Percentiles rank a stretch among this genome's conserved stretches.
Conservation (phyloP, 2,113 vertebrate genomes). For the Pycnonotus jocosus region DNA sequence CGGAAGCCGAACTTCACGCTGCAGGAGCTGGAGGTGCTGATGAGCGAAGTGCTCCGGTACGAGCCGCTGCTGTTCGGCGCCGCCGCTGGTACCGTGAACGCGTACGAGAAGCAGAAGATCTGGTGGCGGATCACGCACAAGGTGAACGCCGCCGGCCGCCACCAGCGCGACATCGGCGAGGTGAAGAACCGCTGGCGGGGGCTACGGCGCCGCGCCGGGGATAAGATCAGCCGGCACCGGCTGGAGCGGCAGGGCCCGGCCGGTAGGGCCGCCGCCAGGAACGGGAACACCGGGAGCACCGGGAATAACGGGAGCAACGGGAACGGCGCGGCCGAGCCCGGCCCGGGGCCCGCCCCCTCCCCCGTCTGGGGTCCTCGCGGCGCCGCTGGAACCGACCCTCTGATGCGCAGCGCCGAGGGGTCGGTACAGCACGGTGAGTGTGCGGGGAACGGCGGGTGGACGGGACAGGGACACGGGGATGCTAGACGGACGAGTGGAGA, state of each 20-base stretch:
- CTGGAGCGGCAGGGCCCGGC: not conserved
- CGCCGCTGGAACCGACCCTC: not conserved
- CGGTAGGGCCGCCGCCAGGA: not conserved
- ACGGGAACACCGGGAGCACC: not conserved
- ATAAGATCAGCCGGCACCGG: not conserved
- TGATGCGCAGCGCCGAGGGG: not conserved
- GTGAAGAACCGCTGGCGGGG: conserved; percentile 45
- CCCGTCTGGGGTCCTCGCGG: not conserved
- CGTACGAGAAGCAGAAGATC: conserved; percentile 29
- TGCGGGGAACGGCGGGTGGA: not conserved
- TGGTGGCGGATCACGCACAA: conserved; percentile 16
- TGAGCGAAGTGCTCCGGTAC: not conserved
- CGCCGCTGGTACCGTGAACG: not conserved
- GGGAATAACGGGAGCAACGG: not conserved
- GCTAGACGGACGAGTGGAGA: not conserved
- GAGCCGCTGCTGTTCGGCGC: not conserved
- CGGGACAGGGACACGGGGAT: not conserved
- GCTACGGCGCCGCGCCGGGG: not conserved
- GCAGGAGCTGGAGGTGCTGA: not conserved
- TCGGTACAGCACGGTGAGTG: not conserved
- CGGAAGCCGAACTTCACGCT: not conserved
- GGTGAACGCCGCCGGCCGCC: conserved; percentile 35
- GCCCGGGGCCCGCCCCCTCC: not conserved
- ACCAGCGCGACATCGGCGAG: conserved; percentile 38
- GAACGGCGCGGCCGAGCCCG: not conserved